Percentiles rank a stretch among this genome's conserved stretches.
phyloP scores from a whole-genome alignment of 2,113 vertebrate genomes.

The Tichodroma muraria region DNA sequence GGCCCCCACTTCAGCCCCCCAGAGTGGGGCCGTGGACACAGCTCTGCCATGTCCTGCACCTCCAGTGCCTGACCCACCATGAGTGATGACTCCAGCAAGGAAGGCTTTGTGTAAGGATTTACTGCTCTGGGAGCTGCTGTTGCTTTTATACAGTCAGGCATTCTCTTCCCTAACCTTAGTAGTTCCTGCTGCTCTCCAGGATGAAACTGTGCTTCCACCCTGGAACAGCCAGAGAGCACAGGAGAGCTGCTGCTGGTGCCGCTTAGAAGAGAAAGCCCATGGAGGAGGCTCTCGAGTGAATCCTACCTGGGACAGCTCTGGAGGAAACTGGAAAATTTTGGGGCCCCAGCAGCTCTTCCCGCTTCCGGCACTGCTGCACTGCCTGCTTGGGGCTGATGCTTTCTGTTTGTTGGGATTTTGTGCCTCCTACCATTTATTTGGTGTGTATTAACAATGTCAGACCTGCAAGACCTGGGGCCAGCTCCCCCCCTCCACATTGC shows the following conservation, averaged over 20 bases:
- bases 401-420: not conserved
- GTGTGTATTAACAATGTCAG: not conserved
- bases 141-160: not conserved
- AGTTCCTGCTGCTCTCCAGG: not conserved
- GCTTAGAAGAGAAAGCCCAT: not conserved
- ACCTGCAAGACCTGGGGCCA: not conserved
- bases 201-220: not conserved
- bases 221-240: not conserved
- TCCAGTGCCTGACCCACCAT: not conserved
- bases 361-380: no score
- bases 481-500: not conserved
- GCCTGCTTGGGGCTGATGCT: not conserved
- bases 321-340: not conserved
- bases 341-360: not conserved
- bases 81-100: not conserved
- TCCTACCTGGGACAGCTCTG: not conserved
- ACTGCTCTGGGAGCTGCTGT: not conserved
- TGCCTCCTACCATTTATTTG: not conserved
- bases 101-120: not conserved
- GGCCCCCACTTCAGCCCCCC: no score
- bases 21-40: not conserved
- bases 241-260: not conserved
- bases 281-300: not conserved
- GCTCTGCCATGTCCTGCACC: not conserved
- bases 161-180: not conserved